Evolutionary conservation across 2,113 vertebrate species (phyloP), one percentile per base, ranked within the genome.

Genomic region (Phasianus colchicus): DNA sequence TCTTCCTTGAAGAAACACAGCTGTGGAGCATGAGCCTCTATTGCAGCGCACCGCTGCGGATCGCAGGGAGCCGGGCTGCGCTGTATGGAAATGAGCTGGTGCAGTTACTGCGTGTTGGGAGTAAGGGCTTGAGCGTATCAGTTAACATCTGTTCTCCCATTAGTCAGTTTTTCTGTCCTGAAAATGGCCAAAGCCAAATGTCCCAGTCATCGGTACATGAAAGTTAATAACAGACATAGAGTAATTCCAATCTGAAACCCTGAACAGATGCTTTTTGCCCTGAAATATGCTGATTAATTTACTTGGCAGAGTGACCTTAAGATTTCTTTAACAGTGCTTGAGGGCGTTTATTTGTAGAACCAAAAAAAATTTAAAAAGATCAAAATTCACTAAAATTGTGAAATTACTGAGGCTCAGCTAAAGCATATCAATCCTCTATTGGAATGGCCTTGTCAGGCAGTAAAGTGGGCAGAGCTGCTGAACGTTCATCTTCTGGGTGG

Each of bases 1-100:
- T 90, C 32, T 95, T 94, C 83, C 91, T 91, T 90, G 89, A 95
- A 86, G 93, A 95, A 95, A 94, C 88, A 89, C 93, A 95, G 93
- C 95, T 96, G 94, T 77, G 80, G 83, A 89, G 73, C 85, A 85
- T 65, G 79, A 86, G 69, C 60, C 0, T 4, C 14, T 71, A 2
- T 9, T 78, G 47, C 29, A 4, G 55, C 71, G 64, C 13, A 1
- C 42, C 58, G 60, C 45, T 52, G 45, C 2, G 9, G 60, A 58
- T 77, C 29, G 57, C 71, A 61, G 34, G 50, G 36, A 95, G 16
- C 7, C 72, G 83, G 71, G 36, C 65, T 87, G 54, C 36, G 1
- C 72, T 81, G 38, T 60, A 55, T 85, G n/a, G 48, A 80, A 63
- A 72, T 61, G 25, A 57, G 67, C 13, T 43, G 57, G 61, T 45